Conservation (phyloP, 1,140 invertebrate genomes). For the Sipha flava region DNA sequence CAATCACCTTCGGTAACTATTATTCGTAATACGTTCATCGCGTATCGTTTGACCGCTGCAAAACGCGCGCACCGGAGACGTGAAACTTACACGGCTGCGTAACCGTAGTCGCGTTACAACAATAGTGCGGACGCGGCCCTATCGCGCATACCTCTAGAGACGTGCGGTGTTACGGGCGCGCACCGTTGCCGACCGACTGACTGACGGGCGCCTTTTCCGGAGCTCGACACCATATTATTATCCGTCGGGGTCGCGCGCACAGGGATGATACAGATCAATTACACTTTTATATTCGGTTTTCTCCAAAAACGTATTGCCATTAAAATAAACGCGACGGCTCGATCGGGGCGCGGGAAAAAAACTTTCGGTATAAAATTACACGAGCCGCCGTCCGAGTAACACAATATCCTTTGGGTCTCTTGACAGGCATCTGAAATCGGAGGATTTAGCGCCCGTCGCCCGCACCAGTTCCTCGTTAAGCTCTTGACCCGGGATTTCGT, state of each 20-base stretch:
- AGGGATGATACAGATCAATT: background rate
- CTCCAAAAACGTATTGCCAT: background rate
- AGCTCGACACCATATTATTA: too few species aligned
- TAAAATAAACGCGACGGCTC: background rate
- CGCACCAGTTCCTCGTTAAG: background rate
- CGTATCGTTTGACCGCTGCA: too few species aligned
- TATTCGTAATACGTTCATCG: too few species aligned
- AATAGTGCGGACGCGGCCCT: background rate
- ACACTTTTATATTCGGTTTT: background rate
- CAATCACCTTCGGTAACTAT: too few species aligned
- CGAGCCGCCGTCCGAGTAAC: background rate
- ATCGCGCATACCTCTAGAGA: background rate
- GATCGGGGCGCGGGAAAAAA: background rate
- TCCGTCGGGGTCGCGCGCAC: background rate
- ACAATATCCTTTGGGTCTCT: conserved; percentile 28
- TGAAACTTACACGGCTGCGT: too few species aligned
- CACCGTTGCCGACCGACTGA: too few species aligned
- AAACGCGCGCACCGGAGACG: too few species aligned
- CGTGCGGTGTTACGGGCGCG: too few species aligned
- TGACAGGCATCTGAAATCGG: conserved; percentile 30
- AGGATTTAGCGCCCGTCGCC: background rate
- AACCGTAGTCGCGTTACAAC: too few species aligned
- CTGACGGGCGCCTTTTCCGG: background rate
- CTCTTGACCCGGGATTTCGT: conserved; percentile 30
- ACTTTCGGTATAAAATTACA: conserved; percentile 22